A percentile compares a stretch with the other conserved stretches of the same genome.
phyloP scores from a whole-genome alignment of 35 echinoderm and acorn worm species.

The Heliocidaris erythrogramma region DNA sequence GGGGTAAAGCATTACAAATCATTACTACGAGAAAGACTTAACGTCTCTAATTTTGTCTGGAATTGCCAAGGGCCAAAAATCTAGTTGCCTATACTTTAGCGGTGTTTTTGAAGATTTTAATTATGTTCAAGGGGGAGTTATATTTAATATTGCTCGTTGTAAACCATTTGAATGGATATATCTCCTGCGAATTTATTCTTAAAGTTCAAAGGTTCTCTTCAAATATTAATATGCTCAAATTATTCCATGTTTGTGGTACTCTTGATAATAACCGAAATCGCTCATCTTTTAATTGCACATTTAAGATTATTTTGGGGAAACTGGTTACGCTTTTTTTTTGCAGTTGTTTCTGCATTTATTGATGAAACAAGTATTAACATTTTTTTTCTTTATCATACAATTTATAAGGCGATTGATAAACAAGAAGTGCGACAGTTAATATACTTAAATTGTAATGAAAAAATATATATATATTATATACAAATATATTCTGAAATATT shows the following conservation, averaged over 20 bases:
- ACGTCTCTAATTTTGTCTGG: not conserved
- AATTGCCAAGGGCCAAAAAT: not conserved
- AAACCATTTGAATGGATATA: not conserved
- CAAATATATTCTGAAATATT: too few relatives aligned
- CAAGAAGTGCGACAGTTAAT: too few relatives aligned
- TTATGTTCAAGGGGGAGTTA: not conserved
- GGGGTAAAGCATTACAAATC: not conserved
- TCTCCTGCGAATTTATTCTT: not conserved
- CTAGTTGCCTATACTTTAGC: not conserved
- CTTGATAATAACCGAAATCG: not conserved
- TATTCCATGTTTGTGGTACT: not conserved
- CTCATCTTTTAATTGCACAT: not conserved
- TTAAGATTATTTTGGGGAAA: not conserved
- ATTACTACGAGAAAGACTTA: not conserved
- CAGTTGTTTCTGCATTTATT: too few relatives aligned
- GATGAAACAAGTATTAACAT: too few relatives aligned
- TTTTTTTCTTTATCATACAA: too few relatives aligned
- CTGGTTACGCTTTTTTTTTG: not conserved
- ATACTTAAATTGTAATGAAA: too few relatives aligned
- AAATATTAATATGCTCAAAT: not conserved
- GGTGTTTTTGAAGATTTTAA: not conserved
- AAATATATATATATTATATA: too few relatives aligned
- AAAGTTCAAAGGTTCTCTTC: not conserved
- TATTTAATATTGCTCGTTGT: not conserved
- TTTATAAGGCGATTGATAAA: too few relatives aligned